phyloP scores from a whole-genome alignment of 2,113 vertebrate species.

The Pseudorectes ferrugineus region DNA sequence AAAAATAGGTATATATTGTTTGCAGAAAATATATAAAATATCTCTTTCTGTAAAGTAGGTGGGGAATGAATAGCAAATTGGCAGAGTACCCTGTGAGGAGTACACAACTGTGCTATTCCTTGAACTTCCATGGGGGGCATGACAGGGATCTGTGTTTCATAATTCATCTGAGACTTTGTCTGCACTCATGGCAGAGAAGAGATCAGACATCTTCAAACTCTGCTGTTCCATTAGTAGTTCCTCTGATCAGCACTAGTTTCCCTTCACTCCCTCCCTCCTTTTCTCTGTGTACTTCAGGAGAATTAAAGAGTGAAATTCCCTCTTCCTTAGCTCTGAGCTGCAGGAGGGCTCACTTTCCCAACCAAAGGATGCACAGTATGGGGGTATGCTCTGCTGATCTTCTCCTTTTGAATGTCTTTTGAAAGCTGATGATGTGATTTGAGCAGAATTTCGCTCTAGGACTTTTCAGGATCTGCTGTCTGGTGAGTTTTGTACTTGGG shows the following conservation, averaged over 20 bases:
- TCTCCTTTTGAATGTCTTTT: background rate
- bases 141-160: conserved; percentile 3
- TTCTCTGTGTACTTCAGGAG: conserved; percentile 7
- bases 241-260: conserved; percentile 36
- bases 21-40: background rate
- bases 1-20: background rate
- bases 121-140: background rate
- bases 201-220: conserved; percentile 33
- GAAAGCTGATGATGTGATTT: background rate
- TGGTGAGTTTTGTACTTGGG: background rate
- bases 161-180: conserved; percentile 47
- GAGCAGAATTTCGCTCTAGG: background rate
- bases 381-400: background rate
- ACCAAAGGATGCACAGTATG: background rate
- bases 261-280: background rate
- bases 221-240: conserved; percentile 35
- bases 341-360: background rate
- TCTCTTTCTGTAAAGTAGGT: background rate
- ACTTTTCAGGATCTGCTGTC: background rate
- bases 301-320: conserved; percentile 26
- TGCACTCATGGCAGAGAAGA: background rate
- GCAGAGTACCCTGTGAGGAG: background rate
- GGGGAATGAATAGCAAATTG: background rate
- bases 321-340: background rate
- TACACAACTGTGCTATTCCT: background rate